Evolutionary conservation across 64 coral and sea anemone species (phyloP).

Genomic region (Dendrophyllia cribrosa): DNA sequence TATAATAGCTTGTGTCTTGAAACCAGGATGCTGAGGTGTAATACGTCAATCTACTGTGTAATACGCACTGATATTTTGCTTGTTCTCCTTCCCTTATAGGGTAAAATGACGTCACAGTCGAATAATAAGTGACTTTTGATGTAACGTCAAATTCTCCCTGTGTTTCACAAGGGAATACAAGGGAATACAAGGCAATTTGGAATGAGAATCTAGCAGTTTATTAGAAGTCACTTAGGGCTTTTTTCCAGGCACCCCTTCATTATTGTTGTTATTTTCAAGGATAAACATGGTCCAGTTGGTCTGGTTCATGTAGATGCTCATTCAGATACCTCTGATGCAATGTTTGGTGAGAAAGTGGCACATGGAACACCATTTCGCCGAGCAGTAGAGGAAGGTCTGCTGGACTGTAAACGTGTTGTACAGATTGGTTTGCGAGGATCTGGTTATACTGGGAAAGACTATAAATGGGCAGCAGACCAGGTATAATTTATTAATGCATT

Average conservation of each 20-base stretch:
- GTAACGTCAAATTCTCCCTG: too few species aligned
- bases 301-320: constrained; percentile 89
- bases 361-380: constrained; percentile 88
- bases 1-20: too few species aligned
- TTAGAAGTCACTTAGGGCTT: background rate
- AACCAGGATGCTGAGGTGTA: too few species aligned
- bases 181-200: too few species aligned
- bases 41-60: too few species aligned
- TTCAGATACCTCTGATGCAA: constrained; percentile 71
- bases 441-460: constrained; percentile 28
- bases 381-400: constrained; percentile 86
- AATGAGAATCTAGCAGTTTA: too few species aligned
- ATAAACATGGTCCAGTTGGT: constrained; percentile 81
- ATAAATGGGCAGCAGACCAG: constrained; percentile 62
- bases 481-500: constrained; percentile 3
- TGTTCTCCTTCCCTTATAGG: too few species aligned
- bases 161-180: too few species aligned
- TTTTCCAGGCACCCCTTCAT: background rate
- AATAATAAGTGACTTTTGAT: too few species aligned
- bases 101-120: too few species aligned
- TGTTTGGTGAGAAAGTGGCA: constrained; percentile 63
- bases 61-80: too few species aligned
- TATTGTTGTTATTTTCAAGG: constrained; percentile 23
- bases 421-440: constrained; percentile 88
- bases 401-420: constrained; percentile 82